Base-by-base conservation (phyloP, 2,797 vertebrate species). In the Cirrhinus mrigala region DNA sequence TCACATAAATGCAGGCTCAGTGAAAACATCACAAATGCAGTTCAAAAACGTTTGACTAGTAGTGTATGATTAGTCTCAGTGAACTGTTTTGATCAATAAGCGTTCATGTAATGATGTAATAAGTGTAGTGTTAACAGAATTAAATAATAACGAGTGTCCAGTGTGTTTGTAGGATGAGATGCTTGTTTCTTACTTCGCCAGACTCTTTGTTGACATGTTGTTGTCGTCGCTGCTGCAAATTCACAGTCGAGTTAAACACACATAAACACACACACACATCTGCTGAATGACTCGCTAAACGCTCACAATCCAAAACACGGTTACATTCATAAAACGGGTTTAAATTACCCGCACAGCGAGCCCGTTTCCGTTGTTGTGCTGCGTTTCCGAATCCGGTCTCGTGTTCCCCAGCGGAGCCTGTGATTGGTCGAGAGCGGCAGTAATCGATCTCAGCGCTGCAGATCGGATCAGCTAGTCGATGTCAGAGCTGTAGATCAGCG, bases 161-260 rank as follows among this genome's bases (percentile, higher is more conserved):
- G 68, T 40, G 11, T 33, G 52, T 58, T 18, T 20, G 6, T 12
- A 1, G 7, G 6, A 2, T 24, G 4, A 46, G 16, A 2, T 33
- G 58, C 46, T 3, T 46, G 44, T 66, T 68, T 76, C 73, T 84
- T 68, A 77, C 82, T 77, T 84, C 6, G 73, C 73, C 29, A 84
- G 82, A 37, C 9, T 77, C 73, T 77, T 84, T 22, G 82, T 83
- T 68, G 82, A 14, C 82, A 83, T 83, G 48, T 33, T 83, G 48
- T 33, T 20, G 6, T 9, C 18, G 7, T 7, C 40, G 27, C 44
- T 37, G n/a, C 1, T 2, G 44, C 16, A 48, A 1, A 27, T 11
- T 40, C 64, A 24, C 48, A 33, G 20, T 52, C 29, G 8, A 37
- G 54, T 22, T 20, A 37, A 24, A 70, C 69, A 52, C 15, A 76